These are phyloP conservation scores for Myopa tessellatipennis DNA, from an alignment of 2,888 invertebrate species.

Conservation along the genomic window DNA sequence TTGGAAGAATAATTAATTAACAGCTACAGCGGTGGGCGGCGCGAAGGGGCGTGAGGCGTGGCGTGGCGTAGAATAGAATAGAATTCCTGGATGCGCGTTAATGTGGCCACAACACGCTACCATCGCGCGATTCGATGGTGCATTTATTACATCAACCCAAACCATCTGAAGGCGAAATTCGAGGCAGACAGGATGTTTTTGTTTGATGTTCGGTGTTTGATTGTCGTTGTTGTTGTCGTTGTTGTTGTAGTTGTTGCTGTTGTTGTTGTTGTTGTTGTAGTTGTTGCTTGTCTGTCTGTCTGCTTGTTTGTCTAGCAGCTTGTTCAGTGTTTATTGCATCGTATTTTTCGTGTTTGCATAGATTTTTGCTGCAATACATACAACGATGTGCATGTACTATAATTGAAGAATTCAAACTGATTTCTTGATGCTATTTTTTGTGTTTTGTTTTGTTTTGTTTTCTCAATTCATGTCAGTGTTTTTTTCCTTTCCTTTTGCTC, in stretches of 20 bases:
- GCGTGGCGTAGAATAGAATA: not conserved
- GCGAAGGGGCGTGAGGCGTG: not conserved
- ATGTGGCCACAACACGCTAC: constrained; percentile 28
- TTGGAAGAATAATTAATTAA: constrained; percentile 24
- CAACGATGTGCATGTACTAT: no score
- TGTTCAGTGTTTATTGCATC: no score
- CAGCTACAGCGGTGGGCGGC: not conserved
- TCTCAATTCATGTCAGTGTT: not conserved
- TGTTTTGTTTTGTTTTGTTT: not conserved
- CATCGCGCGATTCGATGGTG: not conserved
- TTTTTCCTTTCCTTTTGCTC: not conserved
- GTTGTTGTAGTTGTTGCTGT: not conserved
- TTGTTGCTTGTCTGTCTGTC: not conserved
- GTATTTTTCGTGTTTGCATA: no score
- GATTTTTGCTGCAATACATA: no score
- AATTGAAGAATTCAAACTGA: no score
- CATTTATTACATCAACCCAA: not conserved
- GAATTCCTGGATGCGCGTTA: not conserved
- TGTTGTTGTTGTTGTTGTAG: not conserved
- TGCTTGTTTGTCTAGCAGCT: not conserved
- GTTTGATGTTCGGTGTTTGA: not conserved
- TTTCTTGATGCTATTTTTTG: not conserved
- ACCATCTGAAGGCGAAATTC: not conserved
- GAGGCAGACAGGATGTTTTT: not conserved
- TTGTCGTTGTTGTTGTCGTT: not conserved